Conservation (phyloP, 30 jellyfish, hydroid and myxozoan genomes). For the Hydractinia echinata region DNA sequence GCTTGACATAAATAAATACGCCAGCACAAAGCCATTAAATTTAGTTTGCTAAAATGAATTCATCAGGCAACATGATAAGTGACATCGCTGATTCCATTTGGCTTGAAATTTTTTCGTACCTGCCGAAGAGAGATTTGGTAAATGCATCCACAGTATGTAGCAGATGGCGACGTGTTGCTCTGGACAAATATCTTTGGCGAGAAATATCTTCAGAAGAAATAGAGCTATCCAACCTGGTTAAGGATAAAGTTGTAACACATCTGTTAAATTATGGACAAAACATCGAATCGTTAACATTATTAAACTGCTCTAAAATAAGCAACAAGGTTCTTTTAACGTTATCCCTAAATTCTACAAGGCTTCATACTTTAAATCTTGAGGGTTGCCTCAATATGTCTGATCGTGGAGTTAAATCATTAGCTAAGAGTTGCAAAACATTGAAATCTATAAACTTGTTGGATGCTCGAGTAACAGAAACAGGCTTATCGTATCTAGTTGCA, state of each 20-base stretch:
- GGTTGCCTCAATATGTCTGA: slow-evolving; percentile 10
- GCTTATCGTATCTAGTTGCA: neutral
- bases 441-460: neutral
- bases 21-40: too few relatives aligned
- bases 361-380: slow-evolving; percentile 8
- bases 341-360: neutral
- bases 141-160: neutral
- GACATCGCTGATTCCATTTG: neutral
- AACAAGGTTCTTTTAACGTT: neutral
- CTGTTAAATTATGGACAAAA: neutral
- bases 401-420: slow-evolving; percentile 12
- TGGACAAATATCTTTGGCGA: slow-evolving; percentile 5
- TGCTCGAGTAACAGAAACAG: slow-evolving; percentile 14
- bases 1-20: too few relatives aligned
- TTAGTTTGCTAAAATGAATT: too few relatives aligned
- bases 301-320: neutral
- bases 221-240: neutral
- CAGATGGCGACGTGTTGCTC: slow-evolving; percentile 11
- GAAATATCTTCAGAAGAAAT: neutral
- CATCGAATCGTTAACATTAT: slow-evolving; percentile 4
- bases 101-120: slow-evolving; percentile 11
- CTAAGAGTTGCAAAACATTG: neutral
- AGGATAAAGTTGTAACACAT: neutral
- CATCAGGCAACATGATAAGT: too few relatives aligned
- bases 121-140: slow-evolving; percentile 1